phyloP scores from a whole-genome alignment of 2,888 invertebrate genomes.

The Diarsia dahlii region DNA sequence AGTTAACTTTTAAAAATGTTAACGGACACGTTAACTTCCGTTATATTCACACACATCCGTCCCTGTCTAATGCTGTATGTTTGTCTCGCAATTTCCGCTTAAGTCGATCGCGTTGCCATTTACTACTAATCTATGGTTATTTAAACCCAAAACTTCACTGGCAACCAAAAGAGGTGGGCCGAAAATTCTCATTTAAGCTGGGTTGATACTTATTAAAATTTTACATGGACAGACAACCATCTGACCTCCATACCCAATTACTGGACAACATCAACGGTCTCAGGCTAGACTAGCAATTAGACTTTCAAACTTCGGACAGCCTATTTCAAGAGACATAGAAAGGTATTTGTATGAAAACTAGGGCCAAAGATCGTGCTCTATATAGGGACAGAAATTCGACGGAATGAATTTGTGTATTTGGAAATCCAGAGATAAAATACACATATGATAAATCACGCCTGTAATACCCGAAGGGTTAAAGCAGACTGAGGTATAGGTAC shows the following conservation, averaged over 20 bases:
- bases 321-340: too few species aligned
- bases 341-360: not conserved
- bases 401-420: not conserved
- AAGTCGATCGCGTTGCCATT: too few species aligned
- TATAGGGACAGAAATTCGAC: not conserved
- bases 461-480: too few species aligned
- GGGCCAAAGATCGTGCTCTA: not conserved
- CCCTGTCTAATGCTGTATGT: too few species aligned
- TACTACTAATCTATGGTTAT: not conserved
- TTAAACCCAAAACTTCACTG: not conserved
- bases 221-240: not conserved
- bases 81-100: too few species aligned
- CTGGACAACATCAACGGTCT: not conserved
- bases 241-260: slow-evolving; percentile 2
- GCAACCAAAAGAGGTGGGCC: not conserved
- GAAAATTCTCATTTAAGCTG: not conserved
- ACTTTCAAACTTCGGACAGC: not conserved
- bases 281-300: not conserved
- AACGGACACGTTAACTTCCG: too few species aligned
- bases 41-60: too few species aligned
- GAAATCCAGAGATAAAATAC: not conserved
- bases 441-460: not conserved
- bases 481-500: too few species aligned
- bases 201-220: not conserved
- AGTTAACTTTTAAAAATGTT: too few species aligned